Base-by-base conservation (phyloP, 2,888 invertebrate genomes). In the Bombylius major region DNA sequence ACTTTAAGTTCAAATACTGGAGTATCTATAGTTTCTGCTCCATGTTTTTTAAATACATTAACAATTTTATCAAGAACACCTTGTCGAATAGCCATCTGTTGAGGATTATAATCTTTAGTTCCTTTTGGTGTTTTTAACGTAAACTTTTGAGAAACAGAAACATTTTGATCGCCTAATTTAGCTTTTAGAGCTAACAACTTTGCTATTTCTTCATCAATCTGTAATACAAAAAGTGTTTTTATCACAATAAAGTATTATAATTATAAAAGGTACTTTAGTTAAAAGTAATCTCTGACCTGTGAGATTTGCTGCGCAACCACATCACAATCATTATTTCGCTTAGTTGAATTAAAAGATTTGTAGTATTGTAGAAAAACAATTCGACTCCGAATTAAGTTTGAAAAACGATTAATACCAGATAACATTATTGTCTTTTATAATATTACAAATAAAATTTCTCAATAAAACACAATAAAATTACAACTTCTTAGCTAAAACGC, bases 1-100 rank as follows among this genome's bases (percentile, higher is more conserved):
- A 92, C 94, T 82, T 92, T 97, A 14, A 97, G 76, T 75, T 98
- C 98, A 79, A 98, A 97, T 23, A 98, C 90, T 48, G 98, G 98
- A 33, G 98, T 98, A 69, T 99, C 99, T 68, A 99, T 96, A 31
- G 95, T 92, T 70, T 94, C 95, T 23, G 96, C 99, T 46, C 99
- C 99, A 68, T 99, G 98, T 61, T 86, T 87, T 71, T 97, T 94
- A 71, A 99, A 99, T 56, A 94, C 88, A 5, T 81, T 73, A 32
- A 89, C 80, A 61, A 99, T 91, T 73, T 89, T 92, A 59, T 87
- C 82, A 62, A 99, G 77, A 1, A 94, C 91, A 58, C 81, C 79
- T 65, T 91, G 85, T 39, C 98, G 81, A 58, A 99, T 78, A 1
- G 91, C 86, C 96, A 97, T 99, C 75, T 97, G 95, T 65, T 89